Evolutionary conservation across 2,113 vertebrate species (phyloP), one percentile per base, ranked within the genome.

Genomic region (Xenotilapia caudafasciata): DNA sequence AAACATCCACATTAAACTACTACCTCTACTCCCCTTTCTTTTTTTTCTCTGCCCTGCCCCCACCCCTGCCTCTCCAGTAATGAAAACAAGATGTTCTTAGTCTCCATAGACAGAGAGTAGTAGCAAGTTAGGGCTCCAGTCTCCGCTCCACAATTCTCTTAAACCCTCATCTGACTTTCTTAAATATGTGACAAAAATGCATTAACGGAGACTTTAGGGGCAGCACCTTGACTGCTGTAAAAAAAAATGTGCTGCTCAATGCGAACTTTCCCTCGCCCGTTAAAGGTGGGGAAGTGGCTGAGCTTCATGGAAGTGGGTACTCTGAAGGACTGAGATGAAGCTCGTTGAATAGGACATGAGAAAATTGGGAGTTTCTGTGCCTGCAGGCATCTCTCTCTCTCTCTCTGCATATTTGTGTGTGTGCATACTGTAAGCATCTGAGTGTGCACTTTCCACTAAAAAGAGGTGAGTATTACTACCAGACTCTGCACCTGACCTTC

Each of bases 71-170:
- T 90, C 45, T 86, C 31, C 47, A 56, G 14, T 96, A 97, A 96
- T 96, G 93, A 95, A 96, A 95, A 94, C 96, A 96, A 96, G 95
- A 96, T 96, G 96, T 96, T 94, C 82, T 80, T 73, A 89, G 92
- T 91, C 95, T 94, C 91, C 80, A 79, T 92, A 88, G 88, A 92
- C 90, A 83, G 88, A 89, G 91, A 83, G 83, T 90, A 89, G 90
- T 82, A 87, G 91, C 88, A 73, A 92, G 84, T 86, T 88, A 88
- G 84, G 75, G 51, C 85, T 89, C 85, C 86, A 45, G 73, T 89
- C 81, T 84, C 86, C 60, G 83, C 82, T 90, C 90, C 58, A 85
- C 47, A 85, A 51, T 33, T 7, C n/a, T 90, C 88, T 89, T 94
- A 95, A 96, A 96, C 92, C 93, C 90, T 56, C 31, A 28, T 75